A percentile compares a stretch with the other conserved stretches of the same genome.
Conservation (phyloP, 35 echinoderm and acorn worm species). For the Diadema setosum region DNA sequence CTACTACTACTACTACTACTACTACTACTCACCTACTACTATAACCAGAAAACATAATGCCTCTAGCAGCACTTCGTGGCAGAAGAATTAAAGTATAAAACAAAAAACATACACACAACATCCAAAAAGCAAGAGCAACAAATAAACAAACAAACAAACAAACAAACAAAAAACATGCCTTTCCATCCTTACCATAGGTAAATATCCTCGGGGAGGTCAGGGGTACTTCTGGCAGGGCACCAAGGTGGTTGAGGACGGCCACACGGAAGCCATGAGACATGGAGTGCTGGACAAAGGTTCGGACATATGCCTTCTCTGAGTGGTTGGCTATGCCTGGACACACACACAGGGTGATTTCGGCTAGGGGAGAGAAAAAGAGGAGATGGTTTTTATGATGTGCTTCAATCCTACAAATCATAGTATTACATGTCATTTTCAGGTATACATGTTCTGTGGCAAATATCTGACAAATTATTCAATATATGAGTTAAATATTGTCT, state of each 20-base stretch:
- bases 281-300: slow-evolving; percentile 65
- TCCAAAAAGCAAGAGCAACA: too few relatives aligned
- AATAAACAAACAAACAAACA: not conserved
- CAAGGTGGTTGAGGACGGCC: slow-evolving; percentile 85
- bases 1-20: too few relatives aligned
- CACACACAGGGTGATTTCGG: slow-evolving; percentile 74
- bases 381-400: not conserved
- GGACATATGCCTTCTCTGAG: slow-evolving; percentile 84
- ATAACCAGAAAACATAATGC: too few relatives aligned
- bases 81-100: too few relatives aligned
- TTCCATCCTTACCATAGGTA: slow-evolving; percentile 71
- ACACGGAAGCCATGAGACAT: slow-evolving; percentile 81
- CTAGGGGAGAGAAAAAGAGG: slow-evolving; percentile 1
- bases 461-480: too few relatives aligned
- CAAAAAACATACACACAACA: too few relatives aligned
- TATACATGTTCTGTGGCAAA: too few relatives aligned
- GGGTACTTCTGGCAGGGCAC: slow-evolving; percentile 57
- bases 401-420: too few relatives aligned
- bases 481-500: too few relatives aligned
- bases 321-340: slow-evolving; percentile 87
- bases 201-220: slow-evolving; percentile 93
- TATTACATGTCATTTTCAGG: too few relatives aligned
- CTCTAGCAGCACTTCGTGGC: too few relatives aligned
- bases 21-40: too few relatives aligned
- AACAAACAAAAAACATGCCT: not conserved